These are phyloP conservation scores for Yponomeuta malinellus DNA, from an alignment of 2,888 invertebrate genomes.

Conservation along the genomic window DNA sequence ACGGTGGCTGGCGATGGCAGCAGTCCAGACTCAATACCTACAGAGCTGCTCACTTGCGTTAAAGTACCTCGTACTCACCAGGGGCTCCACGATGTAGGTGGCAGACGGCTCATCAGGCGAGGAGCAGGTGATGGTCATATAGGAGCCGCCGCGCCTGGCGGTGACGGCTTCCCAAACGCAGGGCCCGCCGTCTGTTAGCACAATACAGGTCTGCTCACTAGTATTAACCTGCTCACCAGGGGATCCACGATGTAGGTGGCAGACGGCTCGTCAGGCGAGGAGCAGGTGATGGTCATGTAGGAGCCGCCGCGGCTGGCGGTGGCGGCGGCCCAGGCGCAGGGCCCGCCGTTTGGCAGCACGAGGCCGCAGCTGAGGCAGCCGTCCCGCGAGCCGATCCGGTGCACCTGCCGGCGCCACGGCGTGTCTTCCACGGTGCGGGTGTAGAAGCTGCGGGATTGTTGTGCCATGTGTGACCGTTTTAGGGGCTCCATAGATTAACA, in stretches of 20 bases:
- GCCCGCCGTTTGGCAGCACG: constrained; percentile 70
- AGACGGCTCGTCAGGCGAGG: constrained; percentile 80
- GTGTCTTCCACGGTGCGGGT: constrained; percentile 77
- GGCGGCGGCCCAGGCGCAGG: constrained; percentile 78
- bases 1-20: constrained; percentile 75
- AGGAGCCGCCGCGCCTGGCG: too few species aligned
- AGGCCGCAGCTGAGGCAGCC: constrained; percentile 83
- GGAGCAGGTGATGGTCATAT: too few species aligned
- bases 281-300: constrained; percentile 82
- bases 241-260: constrained; percentile 72
- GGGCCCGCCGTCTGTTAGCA: neutral
- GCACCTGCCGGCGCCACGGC: constrained; percentile 83
- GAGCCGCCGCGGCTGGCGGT: constrained; percentile 78
- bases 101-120: too few species aligned
- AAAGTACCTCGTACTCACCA: too few species aligned
- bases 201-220: neutral
- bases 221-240: constrained; percentile 28
- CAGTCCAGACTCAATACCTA: constrained; percentile 74
- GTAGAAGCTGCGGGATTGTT: constrained; percentile 79
- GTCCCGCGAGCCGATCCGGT: constrained; percentile 70
- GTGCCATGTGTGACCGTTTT: neutral
- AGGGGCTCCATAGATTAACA: neutral
- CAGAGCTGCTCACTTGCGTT: too few species aligned
- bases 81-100: too few species aligned
- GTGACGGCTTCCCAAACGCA: neutral